Conservation (phyloP, 2,888 invertebrate species). For the Calephelis perditalis region DNA sequence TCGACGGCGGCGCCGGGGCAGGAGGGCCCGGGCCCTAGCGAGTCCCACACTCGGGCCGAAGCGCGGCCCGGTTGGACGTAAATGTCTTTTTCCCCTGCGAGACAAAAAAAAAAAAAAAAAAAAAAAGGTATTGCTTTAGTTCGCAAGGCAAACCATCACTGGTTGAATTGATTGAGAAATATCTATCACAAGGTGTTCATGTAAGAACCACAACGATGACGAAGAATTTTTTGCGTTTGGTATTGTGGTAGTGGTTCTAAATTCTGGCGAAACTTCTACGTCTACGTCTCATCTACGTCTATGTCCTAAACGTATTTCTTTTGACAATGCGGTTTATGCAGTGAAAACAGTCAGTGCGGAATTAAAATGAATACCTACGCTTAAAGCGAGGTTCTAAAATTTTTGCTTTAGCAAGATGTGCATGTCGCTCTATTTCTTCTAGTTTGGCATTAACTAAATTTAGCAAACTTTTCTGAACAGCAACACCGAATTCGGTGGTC, state of each 20-base stretch:
- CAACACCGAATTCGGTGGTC: conserved; percentile 20
- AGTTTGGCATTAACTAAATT: conserved; percentile 21
- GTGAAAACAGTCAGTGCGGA: conserved; percentile 22
- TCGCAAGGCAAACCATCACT: too few species aligned
- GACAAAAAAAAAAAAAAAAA: too few species aligned
- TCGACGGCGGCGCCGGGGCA: too few species aligned
- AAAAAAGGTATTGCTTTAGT: too few species aligned
- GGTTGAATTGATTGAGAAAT: too few species aligned
- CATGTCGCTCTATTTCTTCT: conserved; percentile 20
- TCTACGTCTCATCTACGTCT: conserved; percentile 23
- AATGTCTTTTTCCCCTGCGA: too few species aligned
- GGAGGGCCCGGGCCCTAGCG: too few species aligned
- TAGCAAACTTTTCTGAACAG: conserved; percentile 21
- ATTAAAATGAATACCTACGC: conserved; percentile 29
- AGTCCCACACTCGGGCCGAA: too few species aligned
- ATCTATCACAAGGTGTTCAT: too few species aligned
- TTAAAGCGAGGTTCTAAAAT: conserved; percentile 34
- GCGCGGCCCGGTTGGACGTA: too few species aligned
- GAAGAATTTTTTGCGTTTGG: conserved; percentile 26
- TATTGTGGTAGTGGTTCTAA: conserved; percentile 21
- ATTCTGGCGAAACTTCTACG: conserved; percentile 21
- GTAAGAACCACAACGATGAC: conserved; percentile 31
- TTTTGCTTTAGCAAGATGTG: conserved; percentile 30
- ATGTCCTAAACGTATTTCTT: conserved; percentile 24
- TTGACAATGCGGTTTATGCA: conserved; percentile 23